Evolutionary conservation across 2,113 vertebrate genomes (phyloP).

Genomic region (Ciconia maguari): DNA sequence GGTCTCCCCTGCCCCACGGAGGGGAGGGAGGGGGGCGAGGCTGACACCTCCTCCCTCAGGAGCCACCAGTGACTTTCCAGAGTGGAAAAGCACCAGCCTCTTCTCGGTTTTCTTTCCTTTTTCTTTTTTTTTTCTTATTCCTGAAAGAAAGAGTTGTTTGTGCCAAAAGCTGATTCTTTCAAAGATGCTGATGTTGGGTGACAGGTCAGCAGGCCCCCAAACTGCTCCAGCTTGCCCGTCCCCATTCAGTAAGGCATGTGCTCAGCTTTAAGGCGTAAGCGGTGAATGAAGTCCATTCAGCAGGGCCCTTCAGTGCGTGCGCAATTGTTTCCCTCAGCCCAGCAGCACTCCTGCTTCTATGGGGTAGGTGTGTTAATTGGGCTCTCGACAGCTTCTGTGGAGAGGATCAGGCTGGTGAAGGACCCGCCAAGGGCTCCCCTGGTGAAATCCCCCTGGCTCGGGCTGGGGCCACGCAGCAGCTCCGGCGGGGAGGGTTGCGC

Average conservation of each 20-base stretch:
- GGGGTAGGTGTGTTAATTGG: neutral
- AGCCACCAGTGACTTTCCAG: neutral
- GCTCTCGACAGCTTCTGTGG: neutral
- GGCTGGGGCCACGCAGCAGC: neutral
- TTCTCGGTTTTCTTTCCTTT: neutral
- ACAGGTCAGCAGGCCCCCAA: constrained; percentile 15
- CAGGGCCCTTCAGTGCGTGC: neutral
- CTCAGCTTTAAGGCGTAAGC: neutral
- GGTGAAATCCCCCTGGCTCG: rapidly evolving
- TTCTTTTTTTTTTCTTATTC: neutral
- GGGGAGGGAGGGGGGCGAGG: neutral
- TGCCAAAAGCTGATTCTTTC: constrained; percentile 15
- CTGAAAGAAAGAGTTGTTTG: constrained; percentile 30
- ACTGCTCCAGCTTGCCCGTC: neutral
- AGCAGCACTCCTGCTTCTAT: neutral
- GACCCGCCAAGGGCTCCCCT: neutral
- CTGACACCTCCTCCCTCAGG: neutral
- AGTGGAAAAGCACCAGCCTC: constrained; percentile 2
- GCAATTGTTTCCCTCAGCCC: neutral
- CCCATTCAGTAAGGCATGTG: neutral
- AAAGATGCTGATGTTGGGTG: constrained; percentile 36
- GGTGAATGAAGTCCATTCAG: neutral
- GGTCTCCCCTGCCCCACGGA: neutral
- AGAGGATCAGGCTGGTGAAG: neutral
- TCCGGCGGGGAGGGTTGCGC: rapidly evolving